Evolutionary conservation across 2,888 invertebrate genomes (phyloP), one percentile per base, ranked within the genome.

Genomic region (Acrobasis suavella): DNA sequence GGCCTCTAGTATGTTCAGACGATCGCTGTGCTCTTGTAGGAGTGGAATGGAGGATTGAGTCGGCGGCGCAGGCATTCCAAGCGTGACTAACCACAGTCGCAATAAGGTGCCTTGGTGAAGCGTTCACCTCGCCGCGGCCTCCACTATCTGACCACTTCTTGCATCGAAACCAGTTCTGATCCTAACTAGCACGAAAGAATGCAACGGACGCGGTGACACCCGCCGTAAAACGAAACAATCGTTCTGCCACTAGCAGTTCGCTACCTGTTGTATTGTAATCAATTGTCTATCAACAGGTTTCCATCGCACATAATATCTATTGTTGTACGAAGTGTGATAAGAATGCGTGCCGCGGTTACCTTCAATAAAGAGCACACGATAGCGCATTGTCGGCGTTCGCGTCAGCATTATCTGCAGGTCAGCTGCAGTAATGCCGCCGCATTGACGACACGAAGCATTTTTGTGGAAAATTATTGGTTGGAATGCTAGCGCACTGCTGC

Each of bases 111-210:
- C 81, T 81, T 80, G 81, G 78, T 80, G 82, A 81, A 83, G 82
- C 83, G 87, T 78, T 86, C 86, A 86, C 88, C 87, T 87, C 83
- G 85, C 70, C 74, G 78, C 79, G 88, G 88, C 89, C 89, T 89
- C 89, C 82, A 80, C 75, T 72, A 69, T 72, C 77, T 77, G 79
- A 83, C 85, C 85, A 87, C 84, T 84, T 85, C 88, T 88, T 87
- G 84, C 82, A 82, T 78, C 76, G 78, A 86, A 87, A 88, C 87
- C 81, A 77, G 87, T 87, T 87, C 81, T 78, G 72, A 77, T 78
- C 80, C 78, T 78, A 78, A 74, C 74, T 78, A 75, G 74, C 76
- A 77, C 75, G 71, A 77, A 75, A 75, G 73, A 80, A 77, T 76
- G 73, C 69, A 71, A 71, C 69, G 65, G 69, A 72, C 67, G 65